A percentile compares a stretch with the other conserved stretches of the same genome.
phyloP scores from a whole-genome alignment of 2,113 vertebrate species.

The Calidris pygmaea region DNA sequence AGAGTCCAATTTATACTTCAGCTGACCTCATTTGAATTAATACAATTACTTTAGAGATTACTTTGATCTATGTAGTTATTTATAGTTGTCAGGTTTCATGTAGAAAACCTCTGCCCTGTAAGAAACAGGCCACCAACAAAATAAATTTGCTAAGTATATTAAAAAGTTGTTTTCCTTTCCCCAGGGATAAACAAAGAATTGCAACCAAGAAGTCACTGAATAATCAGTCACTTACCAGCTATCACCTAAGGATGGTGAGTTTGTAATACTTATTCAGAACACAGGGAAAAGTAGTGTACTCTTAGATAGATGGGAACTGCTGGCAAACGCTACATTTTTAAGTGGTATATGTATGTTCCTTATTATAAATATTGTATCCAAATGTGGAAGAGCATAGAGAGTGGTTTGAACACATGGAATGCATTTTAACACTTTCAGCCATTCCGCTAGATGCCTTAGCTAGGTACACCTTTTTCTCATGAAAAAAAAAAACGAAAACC shows the following conservation, averaged over 20 bases:
- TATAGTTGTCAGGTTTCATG: neutral
- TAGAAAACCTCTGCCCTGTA: neutral
- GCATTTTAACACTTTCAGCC: neutral
- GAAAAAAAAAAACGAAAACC: neutral
- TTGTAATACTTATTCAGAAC: neutral
- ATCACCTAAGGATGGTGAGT: neutral
- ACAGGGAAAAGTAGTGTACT: neutral
- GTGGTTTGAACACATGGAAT: neutral
- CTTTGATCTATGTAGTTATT: neutral
- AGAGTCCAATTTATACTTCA: neutral
- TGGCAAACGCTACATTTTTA: neutral
- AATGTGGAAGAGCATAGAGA: neutral
- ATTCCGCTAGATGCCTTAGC: neutral
- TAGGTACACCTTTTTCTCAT: neutral
- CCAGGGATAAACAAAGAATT: neutral
- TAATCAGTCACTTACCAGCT: neutral
- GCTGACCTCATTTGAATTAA: neutral
- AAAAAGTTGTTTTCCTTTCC: neutral
- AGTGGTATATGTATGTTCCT: neutral
- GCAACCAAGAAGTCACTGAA: neutral
- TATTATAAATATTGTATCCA: constrained; percentile 29
- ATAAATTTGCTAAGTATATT: neutral
- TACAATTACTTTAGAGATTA: constrained; percentile 10
- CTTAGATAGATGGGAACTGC: neutral
- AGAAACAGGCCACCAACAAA: neutral